These are phyloP conservation scores for Andrena hattorfiana DNA, from an alignment of 2,888 invertebrate species.

Conservation along the genomic window DNA sequence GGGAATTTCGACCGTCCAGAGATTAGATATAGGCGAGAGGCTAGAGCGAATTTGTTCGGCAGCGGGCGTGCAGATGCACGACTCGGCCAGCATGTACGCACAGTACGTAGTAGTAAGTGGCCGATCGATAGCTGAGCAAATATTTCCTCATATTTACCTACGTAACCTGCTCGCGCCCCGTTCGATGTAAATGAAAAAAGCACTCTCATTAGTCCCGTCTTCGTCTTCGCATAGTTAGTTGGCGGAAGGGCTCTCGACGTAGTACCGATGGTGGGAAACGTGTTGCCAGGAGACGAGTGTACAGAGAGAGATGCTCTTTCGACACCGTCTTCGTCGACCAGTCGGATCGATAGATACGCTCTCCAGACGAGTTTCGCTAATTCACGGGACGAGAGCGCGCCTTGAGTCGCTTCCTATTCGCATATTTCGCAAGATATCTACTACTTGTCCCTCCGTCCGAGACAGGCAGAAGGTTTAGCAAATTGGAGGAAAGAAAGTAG, in stretches of 20 bases:
- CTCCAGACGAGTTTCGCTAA: neutral
- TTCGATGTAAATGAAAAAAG: neutral
- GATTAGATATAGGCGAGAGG: neutral
- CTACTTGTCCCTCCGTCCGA: too few relatives aligned
- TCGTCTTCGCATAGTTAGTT: neutral
- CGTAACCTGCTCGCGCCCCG: neutral
- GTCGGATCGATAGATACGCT: conserved; percentile 26
- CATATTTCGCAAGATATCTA: too few relatives aligned
- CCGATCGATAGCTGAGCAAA: neutral
- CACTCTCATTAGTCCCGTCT: neutral
- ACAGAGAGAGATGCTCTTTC: conserved; percentile 16
- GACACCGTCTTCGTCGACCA: conserved; percentile 21
- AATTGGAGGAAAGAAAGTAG: too few relatives aligned
- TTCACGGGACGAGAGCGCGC: neutral
- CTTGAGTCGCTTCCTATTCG: too few relatives aligned
- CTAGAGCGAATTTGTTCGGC: neutral
- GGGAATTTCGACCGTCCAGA: neutral
- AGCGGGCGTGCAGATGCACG: conserved; percentile 27
- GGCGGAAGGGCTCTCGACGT: neutral
- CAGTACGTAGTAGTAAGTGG: conserved; percentile 42
- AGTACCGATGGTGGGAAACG: neutral
- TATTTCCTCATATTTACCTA: neutral
- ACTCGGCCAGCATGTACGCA: conserved; percentile 18
- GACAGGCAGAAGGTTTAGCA: too few relatives aligned
- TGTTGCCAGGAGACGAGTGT: neutral